Percentiles rank a stretch among this genome's conserved stretches.
phyloP scores from a whole-genome alignment of 2,888 invertebrate species.

The Epinotia demarniana region DNA sequence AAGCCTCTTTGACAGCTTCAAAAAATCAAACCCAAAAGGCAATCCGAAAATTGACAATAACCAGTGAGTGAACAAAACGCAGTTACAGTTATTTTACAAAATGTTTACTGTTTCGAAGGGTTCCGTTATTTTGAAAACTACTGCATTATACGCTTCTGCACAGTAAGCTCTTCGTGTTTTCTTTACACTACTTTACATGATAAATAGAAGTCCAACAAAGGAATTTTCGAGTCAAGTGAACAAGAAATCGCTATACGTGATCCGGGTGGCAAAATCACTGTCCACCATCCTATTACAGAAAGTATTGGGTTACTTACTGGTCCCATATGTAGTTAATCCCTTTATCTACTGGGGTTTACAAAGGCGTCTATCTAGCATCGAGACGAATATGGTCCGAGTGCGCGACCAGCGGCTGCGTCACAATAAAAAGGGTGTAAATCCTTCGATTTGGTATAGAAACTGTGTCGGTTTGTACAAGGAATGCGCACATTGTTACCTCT shows the following conservation, averaged over 20 bases:
- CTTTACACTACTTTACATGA: constrained; percentile 43
- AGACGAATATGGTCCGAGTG: constrained; percentile 65
- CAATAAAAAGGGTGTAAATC: not conserved
- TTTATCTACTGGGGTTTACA: constrained; percentile 52
- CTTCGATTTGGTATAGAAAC: not conserved
- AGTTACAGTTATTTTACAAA: not conserved
- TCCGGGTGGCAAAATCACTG: constrained; percentile 61
- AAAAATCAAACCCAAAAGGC: not conserved
- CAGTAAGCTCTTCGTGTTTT: constrained; percentile 20
- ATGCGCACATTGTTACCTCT: constrained; percentile 46
- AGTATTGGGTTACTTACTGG: not conserved
- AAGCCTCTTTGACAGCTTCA: no score
- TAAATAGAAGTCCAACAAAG: constrained; percentile 59
- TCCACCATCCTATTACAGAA: constrained; percentile 20
- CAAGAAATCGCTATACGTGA: constrained; percentile 68
- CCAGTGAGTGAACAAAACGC: not conserved
- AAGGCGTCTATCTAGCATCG: constrained; percentile 56
- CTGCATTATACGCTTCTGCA: not conserved
- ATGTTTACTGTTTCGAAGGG: not conserved
- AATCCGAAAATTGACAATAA: not conserved
- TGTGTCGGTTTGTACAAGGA: constrained; percentile 4
- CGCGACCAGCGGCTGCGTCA: constrained; percentile 46
- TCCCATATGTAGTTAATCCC: not conserved
- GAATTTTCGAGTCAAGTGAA: constrained; percentile 62
- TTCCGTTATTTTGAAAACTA: not conserved